Conservation (phyloP, 1,140 invertebrate species). For the Zaprionus ornatus region DNA sequence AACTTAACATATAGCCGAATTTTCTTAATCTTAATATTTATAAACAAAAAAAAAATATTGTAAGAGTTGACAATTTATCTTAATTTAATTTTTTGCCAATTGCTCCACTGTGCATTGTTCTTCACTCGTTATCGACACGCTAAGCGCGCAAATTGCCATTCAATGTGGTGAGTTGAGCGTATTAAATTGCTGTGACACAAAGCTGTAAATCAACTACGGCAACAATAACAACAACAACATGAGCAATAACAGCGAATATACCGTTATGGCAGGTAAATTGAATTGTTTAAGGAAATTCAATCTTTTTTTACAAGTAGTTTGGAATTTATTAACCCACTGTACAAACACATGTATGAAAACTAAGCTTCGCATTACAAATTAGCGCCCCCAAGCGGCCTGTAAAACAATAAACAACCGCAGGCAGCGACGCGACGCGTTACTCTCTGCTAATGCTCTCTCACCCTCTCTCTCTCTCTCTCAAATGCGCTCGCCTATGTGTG, state of each 20-base stretch:
- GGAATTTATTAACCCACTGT: slow-evolving; percentile 39
- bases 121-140: neutral
- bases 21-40: too few species aligned
- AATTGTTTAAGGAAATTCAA: neutral
- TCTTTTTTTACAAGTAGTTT: neutral
- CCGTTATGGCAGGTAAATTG: slow-evolving; percentile 1
- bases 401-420: slow-evolving; percentile 68
- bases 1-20: too few species aligned
- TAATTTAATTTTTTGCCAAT: too few species aligned
- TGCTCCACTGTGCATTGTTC: too few species aligned
- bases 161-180: slow-evolving; percentile 16
- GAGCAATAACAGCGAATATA: neutral
- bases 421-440: neutral
- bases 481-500: slow-evolving; percentile 15
- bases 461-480: slow-evolving; percentile 22
- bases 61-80: too few species aligned
- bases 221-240: neutral
- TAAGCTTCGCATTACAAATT: slow-evolving; percentile 68
- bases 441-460: neutral
- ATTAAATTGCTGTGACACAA: neutral
- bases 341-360: slow-evolving; percentile 40
- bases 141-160: slow-evolving; percentile 14
- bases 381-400: slow-evolving; percentile 72
- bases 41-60: too few species aligned
- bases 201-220: slow-evolving; percentile 1